These are phyloP conservation scores for Chiloscyllium punctatum DNA, from an alignment of 2,797 vertebrate species.

Conservation along the genomic window DNA sequence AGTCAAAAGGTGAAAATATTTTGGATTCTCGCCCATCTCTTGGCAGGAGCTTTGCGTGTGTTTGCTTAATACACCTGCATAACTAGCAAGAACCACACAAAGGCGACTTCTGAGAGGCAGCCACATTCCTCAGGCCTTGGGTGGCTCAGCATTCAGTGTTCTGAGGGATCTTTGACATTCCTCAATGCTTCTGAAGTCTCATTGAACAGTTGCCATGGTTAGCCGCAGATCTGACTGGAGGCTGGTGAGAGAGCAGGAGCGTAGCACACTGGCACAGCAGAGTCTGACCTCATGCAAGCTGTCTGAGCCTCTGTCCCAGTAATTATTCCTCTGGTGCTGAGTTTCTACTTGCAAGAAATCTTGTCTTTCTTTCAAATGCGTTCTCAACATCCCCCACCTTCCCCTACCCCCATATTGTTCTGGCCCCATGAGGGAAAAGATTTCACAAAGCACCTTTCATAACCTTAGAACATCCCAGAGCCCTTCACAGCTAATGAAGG, in stretches of 20 bases:
- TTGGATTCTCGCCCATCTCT: slow-evolving; percentile 21
- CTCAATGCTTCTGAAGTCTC: slow-evolving; percentile 22
- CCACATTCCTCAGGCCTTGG: slow-evolving; percentile 13
- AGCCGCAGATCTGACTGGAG: neutral
- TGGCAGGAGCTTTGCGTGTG: slow-evolving; percentile 11
- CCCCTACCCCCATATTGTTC: neutral
- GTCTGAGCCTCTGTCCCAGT: neutral
- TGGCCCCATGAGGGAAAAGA: neutral
- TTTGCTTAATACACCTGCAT: slow-evolving; percentile 23
- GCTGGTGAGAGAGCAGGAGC: neutral
- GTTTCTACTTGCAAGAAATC: neutral
- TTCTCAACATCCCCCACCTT: neutral
- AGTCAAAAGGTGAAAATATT: slow-evolving; percentile 23
- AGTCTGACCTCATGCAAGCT: neutral
- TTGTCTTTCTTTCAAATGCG: neutral
- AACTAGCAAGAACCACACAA: slow-evolving; percentile 20
- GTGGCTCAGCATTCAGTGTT: slow-evolving; percentile 11
- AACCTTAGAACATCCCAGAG: neutral
- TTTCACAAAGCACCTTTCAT: neutral
- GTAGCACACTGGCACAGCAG: neutral
- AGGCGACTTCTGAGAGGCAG: slow-evolving; percentile 11
- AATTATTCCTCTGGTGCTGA: neutral
- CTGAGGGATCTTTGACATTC: slow-evolving; percentile 35
- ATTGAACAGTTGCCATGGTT: slow-evolving; percentile 28
- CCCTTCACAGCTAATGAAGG: neutral